phyloP scores from a whole-genome alignment of 2,113 vertebrate species.

The Motacilla alba region DNA sequence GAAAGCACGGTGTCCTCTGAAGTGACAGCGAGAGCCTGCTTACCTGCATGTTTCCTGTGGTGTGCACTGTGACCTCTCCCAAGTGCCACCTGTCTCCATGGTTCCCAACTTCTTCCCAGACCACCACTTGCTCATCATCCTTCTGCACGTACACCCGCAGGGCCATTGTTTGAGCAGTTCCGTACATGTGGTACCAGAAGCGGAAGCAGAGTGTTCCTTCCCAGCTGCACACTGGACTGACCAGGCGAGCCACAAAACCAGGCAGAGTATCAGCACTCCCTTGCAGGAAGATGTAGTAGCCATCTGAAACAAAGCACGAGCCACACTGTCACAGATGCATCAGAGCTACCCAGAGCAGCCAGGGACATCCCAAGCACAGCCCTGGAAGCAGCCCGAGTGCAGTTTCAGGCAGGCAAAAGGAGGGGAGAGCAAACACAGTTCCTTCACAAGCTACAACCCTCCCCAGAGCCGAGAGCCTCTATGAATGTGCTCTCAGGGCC shows the following conservation, averaged over 20 bases:
- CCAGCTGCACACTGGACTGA: constrained; percentile 65
- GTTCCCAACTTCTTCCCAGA: not conserved
- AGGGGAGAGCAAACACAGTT: not conserved
- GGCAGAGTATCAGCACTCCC: not conserved
- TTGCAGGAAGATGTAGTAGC: constrained; percentile 80
- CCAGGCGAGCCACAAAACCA: constrained; percentile 70
- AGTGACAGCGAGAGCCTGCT: not conserved
- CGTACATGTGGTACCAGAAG: constrained; percentile 87
- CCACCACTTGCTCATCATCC: rapidly evolving
- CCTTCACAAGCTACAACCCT: not conserved
- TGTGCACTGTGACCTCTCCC: not conserved
- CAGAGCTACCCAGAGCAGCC: not conserved
- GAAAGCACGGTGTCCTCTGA: rapidly evolving
- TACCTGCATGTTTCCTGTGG: not conserved
- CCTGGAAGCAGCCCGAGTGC: not conserved
- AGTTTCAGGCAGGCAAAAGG: not conserved
- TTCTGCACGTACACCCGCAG: constrained; percentile 34
- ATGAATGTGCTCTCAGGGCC: not conserved
- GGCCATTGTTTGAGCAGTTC: constrained; percentile 63
- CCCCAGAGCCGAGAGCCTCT: not conserved
- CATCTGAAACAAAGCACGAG: constrained; percentile 51
- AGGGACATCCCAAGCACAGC: not conserved
- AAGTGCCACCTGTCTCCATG: not conserved
- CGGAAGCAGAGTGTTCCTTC: constrained; percentile 72
- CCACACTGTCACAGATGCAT: not conserved